Evolutionary conservation across 2,888 invertebrate species (phyloP), one percentile per base, ranked within the genome.

Genomic region (Malacosoma neustria): DNA sequence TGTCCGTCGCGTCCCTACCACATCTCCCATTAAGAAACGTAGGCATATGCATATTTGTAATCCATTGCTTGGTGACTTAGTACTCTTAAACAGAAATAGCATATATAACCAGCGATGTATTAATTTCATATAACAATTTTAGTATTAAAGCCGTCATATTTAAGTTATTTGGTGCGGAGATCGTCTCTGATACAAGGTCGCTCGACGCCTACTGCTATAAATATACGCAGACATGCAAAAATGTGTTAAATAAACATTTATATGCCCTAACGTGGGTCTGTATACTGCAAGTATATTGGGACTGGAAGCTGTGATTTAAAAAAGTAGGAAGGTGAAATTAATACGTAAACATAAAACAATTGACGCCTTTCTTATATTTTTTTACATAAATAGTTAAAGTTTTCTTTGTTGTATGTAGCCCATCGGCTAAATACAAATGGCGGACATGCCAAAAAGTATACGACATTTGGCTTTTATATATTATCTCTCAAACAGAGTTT

Each of bases 191-290:
- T 69, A 65, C 82, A 84, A 82, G 82, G 84, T 81, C 80, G 79
- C 59, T 61, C 71, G 74, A 68, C 68, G 69, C 80, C 81, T 65
- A 77, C 77, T 48, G 66, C 71, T 81, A 81, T 73, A 79, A 79
- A 82, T 81, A 82, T 61, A 77, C 72, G 48, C 76, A 76, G 77
- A 72, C 80, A 80, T 72, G 72, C 73, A 80, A 79, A 82, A 77
- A 79, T 80, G 70, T 60, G 61, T 66, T 71, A 73, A 59, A 73
- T 66, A 72, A 66, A 73, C 69, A 72, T 61, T 61, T 57, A 62
- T 67, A 61, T 69, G 69, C 62, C 70, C 67, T 71, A 71, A 65
- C 67, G 63, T 61, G 62, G 58, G 57, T 58, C 22, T 22, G 22
- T 22, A 22, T 9, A 9, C 5, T 22, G 22, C 9, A 22, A 22